These are phyloP conservation scores for Pocillopora verrucosa DNA, from an alignment of 64 coral and sea anemone genomes.

Conservation along the genomic window DNA sequence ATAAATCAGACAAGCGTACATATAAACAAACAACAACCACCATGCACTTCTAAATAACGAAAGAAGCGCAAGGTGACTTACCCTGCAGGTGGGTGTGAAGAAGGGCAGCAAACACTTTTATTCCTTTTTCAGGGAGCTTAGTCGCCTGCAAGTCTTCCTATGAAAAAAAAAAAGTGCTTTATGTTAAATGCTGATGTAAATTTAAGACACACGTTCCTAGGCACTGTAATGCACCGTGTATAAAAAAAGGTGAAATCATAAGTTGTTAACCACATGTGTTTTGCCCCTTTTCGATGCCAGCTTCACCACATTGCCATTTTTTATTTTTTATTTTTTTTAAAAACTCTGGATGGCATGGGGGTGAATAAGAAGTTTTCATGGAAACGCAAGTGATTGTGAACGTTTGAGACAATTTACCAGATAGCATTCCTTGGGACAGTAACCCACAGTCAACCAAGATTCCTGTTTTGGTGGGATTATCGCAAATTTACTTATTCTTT, in stretches of 20 bases:
- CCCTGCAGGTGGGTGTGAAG: conserved; percentile 58
- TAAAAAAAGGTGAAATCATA: too few relatives aligned
- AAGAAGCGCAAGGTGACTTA: background rate
- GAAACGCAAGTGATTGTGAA: too few relatives aligned
- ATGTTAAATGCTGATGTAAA: background rate
- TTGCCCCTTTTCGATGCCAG: too few relatives aligned
- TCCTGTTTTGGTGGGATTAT: conserved; percentile 47
- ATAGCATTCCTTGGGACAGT: conserved; percentile 17
- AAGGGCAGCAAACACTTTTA: conserved; percentile 44
- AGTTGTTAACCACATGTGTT: too few relatives aligned
- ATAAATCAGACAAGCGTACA: too few relatives aligned
- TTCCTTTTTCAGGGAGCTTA: conserved; percentile 29
- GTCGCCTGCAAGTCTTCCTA: background rate
- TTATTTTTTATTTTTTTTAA: too few relatives aligned
- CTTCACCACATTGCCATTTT: too few relatives aligned
- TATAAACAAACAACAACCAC: too few relatives aligned
- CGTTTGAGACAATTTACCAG: background rate
- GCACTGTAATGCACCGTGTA: too few relatives aligned
- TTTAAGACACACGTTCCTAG: background rate
- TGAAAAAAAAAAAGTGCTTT: background rate
- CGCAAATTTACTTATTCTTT: background rate
- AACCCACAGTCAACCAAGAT: background rate
- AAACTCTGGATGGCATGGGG: too few relatives aligned
- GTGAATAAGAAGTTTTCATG: too few relatives aligned
- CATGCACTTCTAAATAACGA: too few relatives aligned